Evolutionary conservation across 2,797 vertebrate genomes (phyloP).

Genomic region (Rhincodon typus): DNA sequence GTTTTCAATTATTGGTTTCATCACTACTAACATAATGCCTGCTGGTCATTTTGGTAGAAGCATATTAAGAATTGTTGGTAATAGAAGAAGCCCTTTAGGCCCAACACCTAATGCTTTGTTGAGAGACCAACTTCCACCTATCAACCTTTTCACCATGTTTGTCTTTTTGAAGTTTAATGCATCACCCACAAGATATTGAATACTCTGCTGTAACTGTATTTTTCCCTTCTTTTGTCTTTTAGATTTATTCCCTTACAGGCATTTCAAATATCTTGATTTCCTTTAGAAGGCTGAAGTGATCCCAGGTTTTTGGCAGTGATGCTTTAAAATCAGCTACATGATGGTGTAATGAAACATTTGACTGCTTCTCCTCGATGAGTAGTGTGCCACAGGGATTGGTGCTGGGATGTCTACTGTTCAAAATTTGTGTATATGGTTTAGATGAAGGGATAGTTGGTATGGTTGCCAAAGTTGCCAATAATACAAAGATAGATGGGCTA

Average conservation of each 20-base stretch:
- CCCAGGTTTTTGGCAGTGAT: background rate
- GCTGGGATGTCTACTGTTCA: no score
- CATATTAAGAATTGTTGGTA: background rate
- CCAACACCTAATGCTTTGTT: background rate
- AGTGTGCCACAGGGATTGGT: no score
- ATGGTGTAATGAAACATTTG: background rate
- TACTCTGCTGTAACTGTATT: background rate
- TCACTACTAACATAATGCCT: background rate
- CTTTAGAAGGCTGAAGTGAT: background rate
- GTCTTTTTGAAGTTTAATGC: background rate
- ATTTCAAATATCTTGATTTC: background rate
- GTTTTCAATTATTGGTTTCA: background rate
- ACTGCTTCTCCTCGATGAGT: background rate
- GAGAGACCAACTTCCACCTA: background rate
- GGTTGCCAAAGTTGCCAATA: no score
- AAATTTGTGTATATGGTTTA: no score
- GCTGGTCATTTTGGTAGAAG: background rate
- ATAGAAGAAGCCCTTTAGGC: background rate
- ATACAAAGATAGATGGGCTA: no score
- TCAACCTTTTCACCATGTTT: background rate
- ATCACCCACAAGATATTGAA: background rate
- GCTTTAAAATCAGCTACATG: background rate
- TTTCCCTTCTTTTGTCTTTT: background rate
- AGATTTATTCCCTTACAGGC: background rate
- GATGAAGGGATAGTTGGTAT: no score